These are phyloP conservation scores for Gonioctena quinquepunctata DNA, from an alignment of 1,140 invertebrate species.

Conservation along the genomic window DNA sequence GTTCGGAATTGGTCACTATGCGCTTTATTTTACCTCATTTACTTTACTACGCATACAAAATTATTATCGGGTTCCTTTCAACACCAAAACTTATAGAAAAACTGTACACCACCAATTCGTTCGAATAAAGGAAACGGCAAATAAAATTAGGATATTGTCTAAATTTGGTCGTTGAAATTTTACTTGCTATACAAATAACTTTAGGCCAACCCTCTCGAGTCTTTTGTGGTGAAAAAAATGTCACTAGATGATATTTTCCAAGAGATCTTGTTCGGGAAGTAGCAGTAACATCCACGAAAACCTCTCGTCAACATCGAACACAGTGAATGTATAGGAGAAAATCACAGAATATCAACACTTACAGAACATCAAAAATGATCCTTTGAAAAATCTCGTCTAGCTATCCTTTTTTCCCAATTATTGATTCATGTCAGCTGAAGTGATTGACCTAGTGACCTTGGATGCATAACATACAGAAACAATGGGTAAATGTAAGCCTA, in stretches of 20 bases:
- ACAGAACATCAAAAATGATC: no score
- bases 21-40: slow-evolving; percentile 1
- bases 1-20: slow-evolving; percentile 48
- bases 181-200: slow-evolving; percentile 1
- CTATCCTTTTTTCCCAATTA: no score
- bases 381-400: no score
- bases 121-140: slow-evolving; percentile 22
- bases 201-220: neutral
- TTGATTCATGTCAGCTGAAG: neutral
- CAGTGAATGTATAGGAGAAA: no score
- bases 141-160: slow-evolving; percentile 34
- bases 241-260: no score
- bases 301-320: no score
- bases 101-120: slow-evolving; percentile 49
- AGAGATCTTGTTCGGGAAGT: no score
- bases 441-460: neutral
- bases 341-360: no score
- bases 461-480: neutral
- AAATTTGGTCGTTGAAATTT: slow-evolving; percentile 23
- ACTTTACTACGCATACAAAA: slow-evolving; percentile 32
- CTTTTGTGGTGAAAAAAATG: no score
- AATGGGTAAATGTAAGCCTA: no score
- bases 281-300: no score
- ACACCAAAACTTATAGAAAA: slow-evolving; percentile 46
- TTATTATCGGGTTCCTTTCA: slow-evolving; percentile 34